Evolutionary conservation across 2,888 invertebrate species (phyloP), one percentile per base, ranked within the genome.

Genomic region (Odontocerum albicorne): DNA sequence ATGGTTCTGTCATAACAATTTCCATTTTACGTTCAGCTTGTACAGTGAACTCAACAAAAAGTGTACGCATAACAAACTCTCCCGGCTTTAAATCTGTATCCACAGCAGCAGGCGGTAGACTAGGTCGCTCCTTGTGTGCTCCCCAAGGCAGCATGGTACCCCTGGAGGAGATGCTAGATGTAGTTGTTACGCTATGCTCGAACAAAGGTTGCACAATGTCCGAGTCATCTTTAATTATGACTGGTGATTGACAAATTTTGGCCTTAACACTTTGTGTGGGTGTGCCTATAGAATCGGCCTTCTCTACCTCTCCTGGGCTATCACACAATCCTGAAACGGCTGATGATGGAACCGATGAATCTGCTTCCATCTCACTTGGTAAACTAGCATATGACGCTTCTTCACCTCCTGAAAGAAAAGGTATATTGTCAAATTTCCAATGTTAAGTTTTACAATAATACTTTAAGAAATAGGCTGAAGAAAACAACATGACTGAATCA

Each of bases 1-100:
- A 77, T 57, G 91, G 87, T 71, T 98, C 98, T 49, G 90, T 83
- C 86, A 97, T 90, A 1, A 98, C 95, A 50, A 87, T 84, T 68
- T 96, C 96, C 74, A 99, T 95, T 75, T 98, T 98, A 69, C 90
- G 89, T 67, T 97, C 97, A 1, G 96, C 95, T 66, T 95, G 89
- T 1, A 89, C 80, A 1, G 96, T 96, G 67, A 98, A 97, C 72
- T 99, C 97, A 1, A 93, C 87, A 69, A 99, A 96, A 1, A 99
- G 80, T 38, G 93, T 90, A 57, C 96, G 83, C 88, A 98, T 95
- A 1, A 98, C 95, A 74, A 90, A 97, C 73, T 98, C 96, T 8
- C 98, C 98, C 0, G 95, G 94, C 55, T 92, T 81, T 12, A 89
- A 74, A 65, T 87, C 85, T 64, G 83, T 80, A 66, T 90, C 85